phyloP scores from a whole-genome alignment of 2,888 invertebrate genomes.

The Ypsolopha sequella region DNA sequence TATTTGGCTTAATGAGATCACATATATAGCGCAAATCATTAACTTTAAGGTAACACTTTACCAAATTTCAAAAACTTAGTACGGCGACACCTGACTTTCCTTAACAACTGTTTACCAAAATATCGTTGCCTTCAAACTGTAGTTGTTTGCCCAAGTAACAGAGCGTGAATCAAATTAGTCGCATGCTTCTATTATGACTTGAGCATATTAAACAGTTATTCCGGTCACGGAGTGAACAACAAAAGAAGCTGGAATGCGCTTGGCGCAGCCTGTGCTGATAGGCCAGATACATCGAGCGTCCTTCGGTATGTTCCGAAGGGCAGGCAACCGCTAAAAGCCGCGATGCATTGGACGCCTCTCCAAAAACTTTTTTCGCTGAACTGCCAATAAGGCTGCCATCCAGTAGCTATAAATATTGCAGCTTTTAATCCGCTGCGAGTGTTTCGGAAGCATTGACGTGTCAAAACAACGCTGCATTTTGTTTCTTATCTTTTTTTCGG shows the following conservation, averaged over 20 bases:
- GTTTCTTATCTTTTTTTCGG: conserved; percentile 2
- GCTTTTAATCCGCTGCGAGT: too few species aligned
- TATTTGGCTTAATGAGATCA: too few species aligned
- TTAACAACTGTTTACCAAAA: too few species aligned
- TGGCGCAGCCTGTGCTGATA: not conserved
- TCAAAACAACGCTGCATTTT: conserved; percentile 1
- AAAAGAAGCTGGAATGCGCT: conserved; percentile 7
- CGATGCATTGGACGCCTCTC: too few species aligned
- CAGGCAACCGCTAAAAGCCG: too few species aligned
- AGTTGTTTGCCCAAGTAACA: conserved; percentile 9
- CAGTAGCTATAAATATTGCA: too few species aligned
- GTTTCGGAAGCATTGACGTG: not conserved
- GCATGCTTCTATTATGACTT: conserved; percentile 11
- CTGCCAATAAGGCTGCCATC: too few species aligned
- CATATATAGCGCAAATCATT: too few species aligned
- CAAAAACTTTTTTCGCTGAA: too few species aligned
- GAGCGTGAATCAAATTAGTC: conserved; percentile 14
- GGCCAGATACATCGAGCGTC: conserved; percentile 1
- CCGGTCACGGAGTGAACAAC: conserved; percentile 11
- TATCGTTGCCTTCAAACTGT: not conserved
- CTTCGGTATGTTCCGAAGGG: not conserved
- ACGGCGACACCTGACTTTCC: too few species aligned
- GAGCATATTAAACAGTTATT: conserved; percentile 12
- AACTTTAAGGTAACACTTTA: too few species aligned
- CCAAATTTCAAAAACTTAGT: too few species aligned